Percentiles rank a stretch among this genome's conserved stretches.
Conservation (phyloP, 2,888 invertebrate genomes). For the Ceramica pisi region DNA sequence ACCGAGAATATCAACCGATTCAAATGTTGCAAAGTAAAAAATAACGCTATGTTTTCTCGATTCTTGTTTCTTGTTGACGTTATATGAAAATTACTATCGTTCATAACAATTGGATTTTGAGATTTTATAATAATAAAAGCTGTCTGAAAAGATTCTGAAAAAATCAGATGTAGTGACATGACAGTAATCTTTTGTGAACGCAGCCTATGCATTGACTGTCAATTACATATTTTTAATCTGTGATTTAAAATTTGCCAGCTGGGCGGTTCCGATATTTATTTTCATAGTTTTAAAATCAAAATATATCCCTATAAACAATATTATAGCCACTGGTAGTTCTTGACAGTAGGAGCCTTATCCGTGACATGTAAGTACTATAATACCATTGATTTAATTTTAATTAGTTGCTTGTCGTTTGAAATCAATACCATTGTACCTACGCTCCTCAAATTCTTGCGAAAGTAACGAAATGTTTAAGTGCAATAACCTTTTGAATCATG, state of each 20-base stretch:
- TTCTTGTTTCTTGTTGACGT: background rate
- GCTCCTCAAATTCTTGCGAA: conserved; percentile 70
- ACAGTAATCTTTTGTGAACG: conserved; percentile 27
- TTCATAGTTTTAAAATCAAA: conserved; percentile 69
- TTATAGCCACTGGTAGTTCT: conserved; percentile 32
- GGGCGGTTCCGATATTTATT: conserved; percentile 85
- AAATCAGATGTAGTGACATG: background rate
- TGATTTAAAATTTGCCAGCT: conserved; percentile 82
- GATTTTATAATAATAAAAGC: too few relatives aligned
- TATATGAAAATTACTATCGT: background rate
- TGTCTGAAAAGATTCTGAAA: background rate
- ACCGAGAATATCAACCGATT: conserved; percentile 1
- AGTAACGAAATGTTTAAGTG: conserved; percentile 72
- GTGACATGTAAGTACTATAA: conserved; percentile 64
- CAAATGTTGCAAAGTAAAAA: conserved; percentile 9
- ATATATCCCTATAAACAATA: conserved; percentile 44
- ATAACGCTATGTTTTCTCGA: background rate
- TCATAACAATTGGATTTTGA: background rate
- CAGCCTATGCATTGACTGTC: conserved; percentile 31
- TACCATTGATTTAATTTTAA: conserved; percentile 35
- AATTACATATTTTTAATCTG: conserved; percentile 50
- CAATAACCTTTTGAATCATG: conserved; percentile 67
- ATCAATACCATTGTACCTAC: conserved; percentile 74
- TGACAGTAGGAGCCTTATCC: conserved; percentile 38
- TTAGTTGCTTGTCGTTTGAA: conserved; percentile 68